phyloP scores from a whole-genome alignment of 2,797 vertebrate species.

The Semotilus atromaculatus region DNA sequence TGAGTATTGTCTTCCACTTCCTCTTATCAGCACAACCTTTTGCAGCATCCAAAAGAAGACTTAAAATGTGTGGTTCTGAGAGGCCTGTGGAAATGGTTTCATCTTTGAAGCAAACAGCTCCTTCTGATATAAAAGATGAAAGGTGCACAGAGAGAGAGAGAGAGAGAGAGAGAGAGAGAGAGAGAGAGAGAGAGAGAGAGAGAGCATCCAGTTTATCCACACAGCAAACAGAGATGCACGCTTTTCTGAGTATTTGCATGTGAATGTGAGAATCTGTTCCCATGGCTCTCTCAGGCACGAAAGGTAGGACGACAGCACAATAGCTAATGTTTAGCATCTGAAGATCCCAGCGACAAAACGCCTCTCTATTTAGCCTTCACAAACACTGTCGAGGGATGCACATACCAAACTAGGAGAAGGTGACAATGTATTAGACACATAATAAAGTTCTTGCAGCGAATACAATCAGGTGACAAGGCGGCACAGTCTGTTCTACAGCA shows the following conservation, averaged over 20 bases:
- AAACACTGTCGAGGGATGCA: slow-evolving; percentile 12
- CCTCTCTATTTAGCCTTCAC: slow-evolving; percentile 37
- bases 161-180: neutral
- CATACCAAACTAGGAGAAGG: neutral
- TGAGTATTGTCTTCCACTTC: neutral
- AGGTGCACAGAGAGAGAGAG: neutral
- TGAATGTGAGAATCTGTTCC: slow-evolving; percentile 47
- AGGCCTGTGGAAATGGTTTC: slow-evolving; percentile 36
- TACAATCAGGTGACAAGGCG: slow-evolving; percentile 30
- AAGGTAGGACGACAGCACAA: slow-evolving; percentile 47
- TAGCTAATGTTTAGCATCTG: slow-evolving; percentile 40
- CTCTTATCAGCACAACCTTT: slow-evolving; percentile 10
- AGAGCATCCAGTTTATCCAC: slow-evolving; percentile 25
- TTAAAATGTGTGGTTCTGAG: slow-evolving; percentile 17
- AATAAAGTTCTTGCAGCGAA: slow-evolving; percentile 23
- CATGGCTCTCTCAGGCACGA: slow-evolving; percentile 32
- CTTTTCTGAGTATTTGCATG: slow-evolving; percentile 48
- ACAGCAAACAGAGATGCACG: slow-evolving; percentile 41
- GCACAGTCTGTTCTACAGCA: slow-evolving; percentile 35
- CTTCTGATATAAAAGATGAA: slow-evolving; percentile 45
- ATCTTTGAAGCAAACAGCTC: slow-evolving; percentile 43
- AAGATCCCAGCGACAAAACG: slow-evolving; percentile 28
- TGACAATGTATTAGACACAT: slow-evolving; percentile 19
- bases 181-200: neutral
- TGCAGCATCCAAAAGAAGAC: slow-evolving; percentile 15